A percentile compares a stretch with the other conserved stretches of the same genome.
Conservation (phyloP, 2,888 invertebrate species). For the Pristionchus arcanus region DNA sequence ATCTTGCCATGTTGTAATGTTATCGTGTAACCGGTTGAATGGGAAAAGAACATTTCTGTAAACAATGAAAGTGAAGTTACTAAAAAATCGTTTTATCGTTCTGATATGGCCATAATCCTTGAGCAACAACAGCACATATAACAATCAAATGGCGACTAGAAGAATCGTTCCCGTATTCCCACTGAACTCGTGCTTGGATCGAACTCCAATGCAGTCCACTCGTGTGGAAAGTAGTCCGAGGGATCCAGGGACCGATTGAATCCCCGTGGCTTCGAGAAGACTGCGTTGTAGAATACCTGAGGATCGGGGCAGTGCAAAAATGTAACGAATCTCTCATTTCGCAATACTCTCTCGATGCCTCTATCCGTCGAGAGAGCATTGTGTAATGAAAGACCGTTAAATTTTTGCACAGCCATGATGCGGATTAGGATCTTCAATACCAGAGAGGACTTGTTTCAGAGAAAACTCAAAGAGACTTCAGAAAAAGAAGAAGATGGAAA, state of each 20-base stretch:
- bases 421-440: neutral
- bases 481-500: neutral
- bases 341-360: too few relatives aligned
- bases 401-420: too few relatives aligned
- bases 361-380: too few relatives aligned
- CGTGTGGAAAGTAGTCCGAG: slow-evolving; percentile 37
- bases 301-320: neutral
- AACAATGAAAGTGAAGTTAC: too few relatives aligned
- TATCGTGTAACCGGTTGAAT: neutral
- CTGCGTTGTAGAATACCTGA: slow-evolving; percentile 34
- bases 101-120: neutral
- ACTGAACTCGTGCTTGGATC: slow-evolving; percentile 30
- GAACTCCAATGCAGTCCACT: slow-evolving; percentile 43
- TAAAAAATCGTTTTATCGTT: neutral
- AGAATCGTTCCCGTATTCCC: slow-evolving; percentile 34
- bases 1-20: neutral
- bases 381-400: too few relatives aligned
- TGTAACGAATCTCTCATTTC: neutral
- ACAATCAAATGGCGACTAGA: neutral
- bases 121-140: slow-evolving; percentile 6
- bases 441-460: neutral
- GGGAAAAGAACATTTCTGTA: too few relatives aligned
- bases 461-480: neutral
- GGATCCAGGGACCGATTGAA: slow-evolving; percentile 19
- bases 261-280: slow-evolving; percentile 23